Evolutionary conservation across 1,140 invertebrate species (phyloP), one percentile per base, ranked within the genome.

Genomic region (Drosophila prosaltans): DNA sequence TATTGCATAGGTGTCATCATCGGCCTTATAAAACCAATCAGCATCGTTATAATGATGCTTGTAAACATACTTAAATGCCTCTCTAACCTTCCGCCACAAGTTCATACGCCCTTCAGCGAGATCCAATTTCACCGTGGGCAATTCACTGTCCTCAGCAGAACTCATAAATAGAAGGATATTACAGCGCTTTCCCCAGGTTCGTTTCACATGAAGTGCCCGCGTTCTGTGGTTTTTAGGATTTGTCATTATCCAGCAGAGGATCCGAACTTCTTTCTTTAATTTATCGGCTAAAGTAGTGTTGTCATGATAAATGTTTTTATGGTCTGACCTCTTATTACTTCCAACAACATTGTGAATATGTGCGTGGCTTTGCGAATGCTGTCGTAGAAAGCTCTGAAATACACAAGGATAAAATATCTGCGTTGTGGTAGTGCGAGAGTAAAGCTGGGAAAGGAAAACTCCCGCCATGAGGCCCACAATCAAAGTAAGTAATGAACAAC

Each of bases 171-270:
- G 85, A 1, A 98, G 85, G 55, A 95, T 95, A 88, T 98, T 98
- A 90, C 98, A 99, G n/a, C 98, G 93, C 86, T 96, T 96, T 0
- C 97, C 98, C 98, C 98, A 99, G 0, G 98, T 99, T 0, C 96
- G 95, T 91, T 98, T 98, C 0, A 99, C 74, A 43, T 78, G 75
- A 30, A 61, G 61, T 1, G 75, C 75, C 48, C 64, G 77, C 40
- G 30, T 55, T 24, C 78, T 78, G 75, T 78, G 75, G 11, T 78
- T 77, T 0, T 40, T 72, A 8, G 75, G 75, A 32, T 78, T 78
- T 2, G 75, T 78, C 74, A 78, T 78, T 7, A 78, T 68, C 74
- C 74, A 78, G 68, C 75, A 78, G 5, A 78, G 74, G 16, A 78
- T 39, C 2, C 75, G 75, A n/a, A 78, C 74, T 45, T 78, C 75